A percentile compares a stretch with the other conserved stretches of the same genome.
Evolutionary conservation across 2,888 invertebrate species (phyloP).

Genomic region (Morpho achilles): DNA sequence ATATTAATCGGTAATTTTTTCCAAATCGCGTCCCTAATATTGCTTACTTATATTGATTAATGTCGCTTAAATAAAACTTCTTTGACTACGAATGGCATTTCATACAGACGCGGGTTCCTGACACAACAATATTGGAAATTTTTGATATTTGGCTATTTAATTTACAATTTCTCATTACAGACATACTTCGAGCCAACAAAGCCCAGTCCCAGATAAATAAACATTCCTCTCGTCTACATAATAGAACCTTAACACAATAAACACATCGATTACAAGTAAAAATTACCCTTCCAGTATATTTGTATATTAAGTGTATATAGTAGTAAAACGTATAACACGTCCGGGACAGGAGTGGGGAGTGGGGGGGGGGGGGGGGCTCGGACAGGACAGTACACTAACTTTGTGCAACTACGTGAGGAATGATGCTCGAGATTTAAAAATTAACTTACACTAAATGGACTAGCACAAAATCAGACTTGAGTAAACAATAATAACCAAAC

Average conservation of each 20-base stretch:
- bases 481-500: constrained; percentile 29
- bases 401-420: constrained; percentile 46
- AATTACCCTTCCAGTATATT: constrained; percentile 48
- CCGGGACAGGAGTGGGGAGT: neutral
- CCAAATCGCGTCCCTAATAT: too few relatives aligned
- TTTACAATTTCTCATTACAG: too few relatives aligned
- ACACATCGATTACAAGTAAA: constrained; percentile 39
- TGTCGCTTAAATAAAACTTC: too few relatives aligned
- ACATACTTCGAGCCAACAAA: too few relatives aligned
- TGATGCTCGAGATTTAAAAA: constrained; percentile 30
- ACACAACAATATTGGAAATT: too few relatives aligned
- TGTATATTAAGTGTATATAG: constrained; percentile 36
- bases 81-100: too few relatives aligned
- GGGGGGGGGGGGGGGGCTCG: neutral
- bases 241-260: constrained; percentile 22
- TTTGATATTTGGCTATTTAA: too few relatives aligned
- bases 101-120: too few relatives aligned
- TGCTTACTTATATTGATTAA: too few relatives aligned
- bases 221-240: too few relatives aligned
- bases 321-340: constrained; percentile 3
- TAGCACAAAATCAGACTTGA: constrained; percentile 62
- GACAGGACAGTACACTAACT: constrained; percentile 16
- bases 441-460: constrained; percentile 43
- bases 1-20: too few relatives aligned
- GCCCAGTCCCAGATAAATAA: too few relatives aligned